These are phyloP conservation scores for Temnothorax longispinosus DNA, from an alignment of 1,140 invertebrate genomes.

Conservation along the genomic window DNA sequence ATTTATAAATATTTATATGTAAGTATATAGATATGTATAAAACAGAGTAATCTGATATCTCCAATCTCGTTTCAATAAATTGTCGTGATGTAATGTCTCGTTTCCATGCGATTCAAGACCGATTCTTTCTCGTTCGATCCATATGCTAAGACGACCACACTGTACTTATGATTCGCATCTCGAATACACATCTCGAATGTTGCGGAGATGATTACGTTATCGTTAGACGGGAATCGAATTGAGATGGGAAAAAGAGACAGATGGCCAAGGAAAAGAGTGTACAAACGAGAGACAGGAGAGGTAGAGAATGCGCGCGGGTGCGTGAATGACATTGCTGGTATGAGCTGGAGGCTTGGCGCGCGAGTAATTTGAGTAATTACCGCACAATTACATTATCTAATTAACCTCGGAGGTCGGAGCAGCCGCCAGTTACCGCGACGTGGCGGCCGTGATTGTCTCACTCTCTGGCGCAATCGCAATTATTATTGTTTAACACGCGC, in stretches of 20 bases:
- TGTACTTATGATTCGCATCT: not conserved
- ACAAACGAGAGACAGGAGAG: slow-evolving; percentile 4
- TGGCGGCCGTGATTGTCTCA: slow-evolving; percentile 78
- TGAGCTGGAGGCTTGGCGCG: slow-evolving; percentile 76
- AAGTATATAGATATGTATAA: not conserved
- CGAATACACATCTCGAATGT: not conserved
- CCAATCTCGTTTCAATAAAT: not conserved
- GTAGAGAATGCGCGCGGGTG: slow-evolving; percentile 38
- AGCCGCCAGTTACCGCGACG: slow-evolving; percentile 66
- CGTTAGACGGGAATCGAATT: slow-evolving; percentile 30
- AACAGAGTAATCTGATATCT: not conserved
- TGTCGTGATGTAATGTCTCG: not conserved
- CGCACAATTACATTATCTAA: slow-evolving; percentile 85
- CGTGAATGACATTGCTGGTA: slow-evolving; percentile 35
- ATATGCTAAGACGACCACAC: too few relatives aligned
- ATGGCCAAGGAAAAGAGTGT: slow-evolving; percentile 13
- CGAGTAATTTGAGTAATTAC: slow-evolving; percentile 82
- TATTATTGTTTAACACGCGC: slow-evolving; percentile 78
- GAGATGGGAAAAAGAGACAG: slow-evolving; percentile 13
- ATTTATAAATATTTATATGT: not conserved
- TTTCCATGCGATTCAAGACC: not conserved
- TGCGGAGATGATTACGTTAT: slow-evolving; percentile 41
- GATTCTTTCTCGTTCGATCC: not conserved
- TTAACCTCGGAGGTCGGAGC: slow-evolving; percentile 82
- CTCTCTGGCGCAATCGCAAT: slow-evolving; percentile 80